Evolutionary conservation across 2,888 invertebrate species (phyloP).

Genomic region (Schizotus pectinicornis): DNA sequence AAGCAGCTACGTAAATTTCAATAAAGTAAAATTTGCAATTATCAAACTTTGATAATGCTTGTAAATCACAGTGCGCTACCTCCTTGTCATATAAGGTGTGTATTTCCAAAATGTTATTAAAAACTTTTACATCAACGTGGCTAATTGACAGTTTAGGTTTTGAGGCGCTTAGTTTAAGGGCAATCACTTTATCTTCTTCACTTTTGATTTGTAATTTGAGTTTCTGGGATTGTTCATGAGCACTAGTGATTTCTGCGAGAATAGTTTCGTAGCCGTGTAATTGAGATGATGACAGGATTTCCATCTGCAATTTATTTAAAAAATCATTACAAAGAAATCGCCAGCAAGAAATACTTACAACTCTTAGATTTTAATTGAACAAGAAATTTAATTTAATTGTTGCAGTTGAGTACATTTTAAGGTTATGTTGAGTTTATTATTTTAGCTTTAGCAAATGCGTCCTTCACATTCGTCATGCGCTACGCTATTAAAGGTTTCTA

Average conservation of each 20-base stretch:
- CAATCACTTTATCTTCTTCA: constrained; percentile 43
- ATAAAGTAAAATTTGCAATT: constrained; percentile 48
- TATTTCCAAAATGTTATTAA: constrained; percentile 44
- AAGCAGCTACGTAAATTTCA: constrained; percentile 46
- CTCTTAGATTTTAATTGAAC: too few relatives aligned
- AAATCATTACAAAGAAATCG: background rate
- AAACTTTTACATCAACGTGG: constrained; percentile 48
- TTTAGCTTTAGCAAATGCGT: too few relatives aligned
- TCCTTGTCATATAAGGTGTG: constrained; percentile 42
- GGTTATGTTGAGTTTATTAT: too few relatives aligned
- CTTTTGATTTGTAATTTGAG: constrained; percentile 40
- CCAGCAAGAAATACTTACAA: too few relatives aligned
- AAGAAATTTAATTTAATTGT: too few relatives aligned
- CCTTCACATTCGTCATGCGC: too few relatives aligned
- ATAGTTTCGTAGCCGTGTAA: constrained; percentile 45
- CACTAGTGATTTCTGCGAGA: constrained; percentile 46
- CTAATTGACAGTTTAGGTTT: constrained; percentile 41
- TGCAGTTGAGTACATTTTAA: too few relatives aligned
- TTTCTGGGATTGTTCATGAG: constrained; percentile 42
- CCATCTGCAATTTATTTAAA: constrained; percentile 36
- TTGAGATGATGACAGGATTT: constrained; percentile 37
- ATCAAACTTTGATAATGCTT: constrained; percentile 25
- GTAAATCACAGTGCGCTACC: constrained; percentile 32
- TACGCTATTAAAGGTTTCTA: too few relatives aligned
- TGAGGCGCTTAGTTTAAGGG: constrained; percentile 37